Evolutionary conservation across 2,113 vertebrate species (phyloP).

Genomic region (Tinamus guttatus): DNA sequence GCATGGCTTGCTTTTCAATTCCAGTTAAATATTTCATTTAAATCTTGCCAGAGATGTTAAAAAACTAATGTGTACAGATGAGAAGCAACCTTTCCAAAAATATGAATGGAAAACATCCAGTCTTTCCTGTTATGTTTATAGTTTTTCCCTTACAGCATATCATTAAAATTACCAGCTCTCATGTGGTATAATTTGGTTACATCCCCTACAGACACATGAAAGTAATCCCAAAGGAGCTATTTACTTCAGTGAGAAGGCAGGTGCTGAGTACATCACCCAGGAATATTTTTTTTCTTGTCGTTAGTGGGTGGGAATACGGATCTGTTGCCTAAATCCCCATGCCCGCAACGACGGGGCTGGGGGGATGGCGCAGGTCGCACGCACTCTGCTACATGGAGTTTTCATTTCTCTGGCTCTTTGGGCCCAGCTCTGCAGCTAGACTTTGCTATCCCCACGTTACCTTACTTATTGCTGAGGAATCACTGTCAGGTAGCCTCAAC

Average conservation of each 20-base stretch:
- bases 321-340: neutral
- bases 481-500: neutral
- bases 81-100: constrained; percentile 64
- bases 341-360: neutral
- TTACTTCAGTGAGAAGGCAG: constrained; percentile 31
- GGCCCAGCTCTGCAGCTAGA: neutral
- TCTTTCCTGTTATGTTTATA: constrained; percentile 70
- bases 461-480: neutral
- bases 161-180: constrained; percentile 57
- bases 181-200: constrained; percentile 63
- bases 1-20: constrained; percentile 36
- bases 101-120: constrained; percentile 62
- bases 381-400: neutral
- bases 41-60: constrained; percentile 25
- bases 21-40: constrained; percentile 53
- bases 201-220: constrained; percentile 60
- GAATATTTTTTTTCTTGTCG: neutral
- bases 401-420: neutral
- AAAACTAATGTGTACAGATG: constrained; percentile 46
- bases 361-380: neutral
- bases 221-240: constrained; percentile 27
- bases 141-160: constrained; percentile 22
- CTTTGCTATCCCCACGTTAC: neutral
- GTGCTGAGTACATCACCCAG: constrained; percentile 17
- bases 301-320: neutral